Percentiles rank a stretch among this genome's conserved stretches.
These are phyloP conservation scores for Gymnothorax javanicus DNA, from an alignment of 2,797 vertebrate species.

Conservation along the genomic window DNA sequence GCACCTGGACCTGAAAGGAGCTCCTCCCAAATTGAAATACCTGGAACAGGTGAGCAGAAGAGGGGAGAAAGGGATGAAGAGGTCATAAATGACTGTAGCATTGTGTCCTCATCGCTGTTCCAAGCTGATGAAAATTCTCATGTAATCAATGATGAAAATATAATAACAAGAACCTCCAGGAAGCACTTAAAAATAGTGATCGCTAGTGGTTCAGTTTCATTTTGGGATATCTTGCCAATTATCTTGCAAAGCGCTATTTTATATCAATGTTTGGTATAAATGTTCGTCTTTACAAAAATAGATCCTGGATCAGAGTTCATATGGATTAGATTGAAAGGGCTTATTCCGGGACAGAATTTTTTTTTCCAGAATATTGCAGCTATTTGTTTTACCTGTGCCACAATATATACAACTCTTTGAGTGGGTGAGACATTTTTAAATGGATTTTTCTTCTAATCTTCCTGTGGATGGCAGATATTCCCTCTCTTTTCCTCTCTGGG, in stretches of 20 bases:
- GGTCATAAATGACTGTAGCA: background rate
- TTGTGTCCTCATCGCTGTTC: background rate
- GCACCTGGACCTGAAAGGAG: slow-evolving; percentile 80
- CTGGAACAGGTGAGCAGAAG: slow-evolving; percentile 69
- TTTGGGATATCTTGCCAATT: background rate
- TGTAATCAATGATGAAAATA: no score
- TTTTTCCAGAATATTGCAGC: background rate
- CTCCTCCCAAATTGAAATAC: slow-evolving; percentile 72
- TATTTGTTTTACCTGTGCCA: background rate
- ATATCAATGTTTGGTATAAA: background rate
- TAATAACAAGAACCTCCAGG: no score
- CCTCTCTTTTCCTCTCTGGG: slow-evolving; percentile 72
- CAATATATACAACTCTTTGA: background rate
- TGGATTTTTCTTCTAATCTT: background rate
- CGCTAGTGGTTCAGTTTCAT: background rate
- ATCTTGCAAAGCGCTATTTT: background rate
- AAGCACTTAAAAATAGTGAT: no score
- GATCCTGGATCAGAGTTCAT: background rate
- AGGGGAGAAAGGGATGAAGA: background rate
- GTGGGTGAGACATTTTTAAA: background rate
- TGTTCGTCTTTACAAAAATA: background rate
- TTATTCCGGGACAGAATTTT: background rate
- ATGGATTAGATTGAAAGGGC: background rate
- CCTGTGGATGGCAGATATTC: slow-evolving; percentile 62
- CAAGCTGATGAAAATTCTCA: no score